Evolutionary conservation across 2,113 vertebrate species (phyloP), one percentile per base, ranked within the genome.

Genomic region (Pongo pygmaeus): DNA sequence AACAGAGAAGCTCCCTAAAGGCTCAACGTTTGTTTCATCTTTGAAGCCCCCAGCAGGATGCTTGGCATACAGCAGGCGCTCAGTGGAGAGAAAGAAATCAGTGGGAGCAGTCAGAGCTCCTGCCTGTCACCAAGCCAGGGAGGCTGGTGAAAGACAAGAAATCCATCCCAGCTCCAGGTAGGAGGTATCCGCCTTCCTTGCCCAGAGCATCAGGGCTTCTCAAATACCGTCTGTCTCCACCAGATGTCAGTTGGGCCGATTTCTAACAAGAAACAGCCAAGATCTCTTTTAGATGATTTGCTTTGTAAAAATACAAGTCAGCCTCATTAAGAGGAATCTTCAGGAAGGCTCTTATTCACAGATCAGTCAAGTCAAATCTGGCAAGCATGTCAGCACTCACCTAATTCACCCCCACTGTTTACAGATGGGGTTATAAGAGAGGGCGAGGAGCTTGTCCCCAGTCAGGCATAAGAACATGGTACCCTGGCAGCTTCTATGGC

Each of bases 301-400:
- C 81, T 96, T 81, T 70, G 75, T 93, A 78, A 84, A 84, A 95
- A 72, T 38, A 57, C 88, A 84, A 88, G 81, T 18, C 85, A 55
- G 38, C 46, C 61, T 91, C 75, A 11, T 78, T 90, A 93, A 75
- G 46, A 84, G 52, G 57, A 92, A 52, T 83, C 75, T 57, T 52
- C 40, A 89, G 46, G 67, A 85, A 81, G 75, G 57, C 23, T 69
- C 79, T 17, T 70, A 27, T 46, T 46, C 40, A 48, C 22, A 80
- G 38, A 92, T 83, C 6, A 67, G 59, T 61, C 23, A 84, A 89
- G 50, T 70, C 52, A 77, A 77, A 67, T n/a, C 43, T 59, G 50
- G 50, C n/a, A 75, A 78, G 27, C 12, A 22, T 6, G 27, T 67
- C 79, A 32, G 43, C 4, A 2, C 4, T 48, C 38, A 72, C 35